Percentiles rank a stretch among this genome's conserved stretches.
Conservation (phyloP, 2,797 vertebrate genomes). For the Silurus aristotelis region DNA sequence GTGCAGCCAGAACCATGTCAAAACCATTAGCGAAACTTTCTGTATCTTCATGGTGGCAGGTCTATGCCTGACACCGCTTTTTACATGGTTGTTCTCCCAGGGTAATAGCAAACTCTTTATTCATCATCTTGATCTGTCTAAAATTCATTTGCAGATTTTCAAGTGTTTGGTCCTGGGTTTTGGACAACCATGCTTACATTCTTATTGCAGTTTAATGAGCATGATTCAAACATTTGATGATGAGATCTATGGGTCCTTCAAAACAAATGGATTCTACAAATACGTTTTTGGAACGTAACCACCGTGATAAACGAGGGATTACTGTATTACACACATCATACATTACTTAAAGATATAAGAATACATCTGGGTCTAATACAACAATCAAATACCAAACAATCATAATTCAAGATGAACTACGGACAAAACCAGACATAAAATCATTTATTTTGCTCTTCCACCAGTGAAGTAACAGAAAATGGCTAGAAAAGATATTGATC, state of each 20-base stretch:
- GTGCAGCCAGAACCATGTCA: constrained; percentile 8
- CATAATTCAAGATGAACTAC: not conserved
- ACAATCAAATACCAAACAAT: not conserved
- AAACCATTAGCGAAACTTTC: constrained; percentile 19
- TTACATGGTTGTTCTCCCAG: constrained; percentile 20
- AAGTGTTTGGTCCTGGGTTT: constrained; percentile 23
- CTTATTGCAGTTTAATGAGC: not conserved
- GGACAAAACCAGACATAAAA: not conserved
- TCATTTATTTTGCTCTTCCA: not conserved
- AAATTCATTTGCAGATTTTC: constrained; percentile 21
- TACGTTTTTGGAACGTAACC: too few species aligned
- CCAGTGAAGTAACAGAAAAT: not conserved
- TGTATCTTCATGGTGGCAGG: not conserved
- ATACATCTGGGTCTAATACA: not conserved
- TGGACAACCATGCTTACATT: not conserved
- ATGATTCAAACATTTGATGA: constrained; percentile 5
- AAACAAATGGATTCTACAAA: too few species aligned
- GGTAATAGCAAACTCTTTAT: constrained; percentile 39
- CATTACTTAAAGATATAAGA: not conserved
- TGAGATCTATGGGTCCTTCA: not conserved
- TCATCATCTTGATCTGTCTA: constrained; percentile 18
- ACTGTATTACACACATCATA: not conserved
- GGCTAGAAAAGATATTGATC: not conserved
- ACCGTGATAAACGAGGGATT: too few species aligned
- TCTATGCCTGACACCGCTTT: constrained; percentile 7